A percentile compares a stretch with the other conserved stretches of the same genome.
Evolutionary conservation across 2,797 vertebrate species (phyloP).

Genomic region (Poecilia picta): DNA sequence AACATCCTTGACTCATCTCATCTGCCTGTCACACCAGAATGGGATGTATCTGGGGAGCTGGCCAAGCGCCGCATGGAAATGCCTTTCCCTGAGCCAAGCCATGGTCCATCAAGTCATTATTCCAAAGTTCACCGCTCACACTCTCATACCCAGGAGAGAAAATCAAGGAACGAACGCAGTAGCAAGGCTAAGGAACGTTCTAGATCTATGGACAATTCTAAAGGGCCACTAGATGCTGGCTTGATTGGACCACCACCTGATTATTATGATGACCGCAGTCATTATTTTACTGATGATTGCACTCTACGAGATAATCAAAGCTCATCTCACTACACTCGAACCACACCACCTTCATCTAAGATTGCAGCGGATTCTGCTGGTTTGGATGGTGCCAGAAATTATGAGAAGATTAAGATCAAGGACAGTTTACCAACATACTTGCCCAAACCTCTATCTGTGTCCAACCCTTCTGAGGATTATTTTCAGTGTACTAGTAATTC

Average conservation of each 20-base stretch:
- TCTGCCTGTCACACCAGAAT: constrained; percentile 92
- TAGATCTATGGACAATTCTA: constrained; percentile 98
- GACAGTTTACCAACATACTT: constrained; percentile 88
- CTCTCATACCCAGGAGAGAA: constrained; percentile 97
- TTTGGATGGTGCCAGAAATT: constrained; percentile 75
- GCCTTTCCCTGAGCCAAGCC: constrained; percentile 97
- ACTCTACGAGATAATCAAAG: constrained; percentile 88
- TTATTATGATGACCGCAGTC: constrained; percentile 91
- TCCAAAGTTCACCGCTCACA: constrained; percentile 98
- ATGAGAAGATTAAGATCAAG: constrained; percentile 89
- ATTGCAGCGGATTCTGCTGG: constrained; percentile 85
- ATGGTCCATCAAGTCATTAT: constrained; percentile 89
- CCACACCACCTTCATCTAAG: constrained; percentile 84
- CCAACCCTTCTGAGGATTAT: constrained; percentile 85
- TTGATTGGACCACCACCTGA: constrained; percentile 88
- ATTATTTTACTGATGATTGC: constrained; percentile 92
- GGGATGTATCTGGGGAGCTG: constrained; percentile 97
- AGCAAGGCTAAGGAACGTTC: constrained; percentile 98
- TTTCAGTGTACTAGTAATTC: constrained; percentile 92
- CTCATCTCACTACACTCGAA: constrained; percentile 84
- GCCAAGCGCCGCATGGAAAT: constrained; percentile 97
- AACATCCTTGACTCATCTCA: constrained; percentile 89
- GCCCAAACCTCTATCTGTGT: constrained; percentile 79
- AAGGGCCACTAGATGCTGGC: constrained; percentile 87
- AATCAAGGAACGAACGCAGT: constrained; percentile 92